These are phyloP conservation scores for Mesoclemmys tuberculata DNA, from an alignment of 2,113 vertebrate genomes.

Conservation along the genomic window DNA sequence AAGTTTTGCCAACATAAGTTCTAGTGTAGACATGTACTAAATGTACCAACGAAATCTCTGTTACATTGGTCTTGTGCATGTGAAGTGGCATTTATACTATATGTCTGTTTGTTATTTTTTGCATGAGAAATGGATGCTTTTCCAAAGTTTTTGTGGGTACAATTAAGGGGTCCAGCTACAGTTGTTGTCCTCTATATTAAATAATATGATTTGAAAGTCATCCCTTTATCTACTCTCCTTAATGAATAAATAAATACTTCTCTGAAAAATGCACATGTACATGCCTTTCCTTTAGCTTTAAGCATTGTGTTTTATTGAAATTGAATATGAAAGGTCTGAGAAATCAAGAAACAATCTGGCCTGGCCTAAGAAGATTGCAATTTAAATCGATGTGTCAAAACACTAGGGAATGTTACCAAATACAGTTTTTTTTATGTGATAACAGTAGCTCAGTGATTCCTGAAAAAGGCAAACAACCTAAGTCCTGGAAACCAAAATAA, in stretches of 20 bases:
- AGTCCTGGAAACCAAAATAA: slow-evolving; percentile 57
- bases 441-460: slow-evolving; percentile 42
- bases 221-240: background rate
- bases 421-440: slow-evolving; percentile 21
- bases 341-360: background rate
- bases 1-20: too few species aligned
- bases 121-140: background rate
- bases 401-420: slow-evolving; percentile 12
- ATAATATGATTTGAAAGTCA: background rate
- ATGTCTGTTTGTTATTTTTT: background rate
- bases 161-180: background rate
- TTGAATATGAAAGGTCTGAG: slow-evolving; percentile 15
- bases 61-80: background rate
- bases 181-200: background rate
- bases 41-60: background rate
- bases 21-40: background rate
- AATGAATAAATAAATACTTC: background rate
- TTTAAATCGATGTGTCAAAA: slow-evolving; percentile 45
- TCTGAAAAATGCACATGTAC: background rate
- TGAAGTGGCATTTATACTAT: slow-evolving; percentile 4
- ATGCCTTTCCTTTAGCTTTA: background rate
- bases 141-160: background rate
- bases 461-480: slow-evolving; percentile 42
- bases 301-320: slow-evolving; percentile 1
- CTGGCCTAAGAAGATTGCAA: slow-evolving; percentile 22